phyloP scores from a whole-genome alignment of 2,113 vertebrate genomes.

The Mirounga angustirostris region DNA sequence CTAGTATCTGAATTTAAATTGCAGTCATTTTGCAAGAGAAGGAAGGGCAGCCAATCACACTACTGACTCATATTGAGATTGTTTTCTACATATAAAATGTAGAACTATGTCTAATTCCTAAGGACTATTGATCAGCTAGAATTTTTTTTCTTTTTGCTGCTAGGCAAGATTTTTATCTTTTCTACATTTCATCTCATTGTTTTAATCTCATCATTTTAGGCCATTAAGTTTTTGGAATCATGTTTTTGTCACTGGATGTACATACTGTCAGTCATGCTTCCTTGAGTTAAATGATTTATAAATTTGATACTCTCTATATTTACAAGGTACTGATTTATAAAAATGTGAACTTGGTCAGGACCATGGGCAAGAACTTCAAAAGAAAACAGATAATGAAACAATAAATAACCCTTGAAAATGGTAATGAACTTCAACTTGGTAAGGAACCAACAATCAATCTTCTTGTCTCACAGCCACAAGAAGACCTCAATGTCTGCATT shows the following conservation, averaged over 20 bases:
- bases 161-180: neutral
- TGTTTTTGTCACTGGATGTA: neutral
- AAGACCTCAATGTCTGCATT: neutral
- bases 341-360: neutral
- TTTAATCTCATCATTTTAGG: slow-evolving; percentile 39
- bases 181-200: neutral
- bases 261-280: neutral
- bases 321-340: neutral
- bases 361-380: neutral
- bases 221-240: neutral
- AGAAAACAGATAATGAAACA: neutral
- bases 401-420: neutral
- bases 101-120: neutral
- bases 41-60: neutral
- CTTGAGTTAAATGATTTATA: neutral
- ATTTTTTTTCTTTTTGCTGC: neutral
- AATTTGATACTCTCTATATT: neutral
- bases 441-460: neutral
- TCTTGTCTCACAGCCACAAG: neutral
- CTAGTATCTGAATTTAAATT: neutral
- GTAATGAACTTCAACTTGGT: neutral
- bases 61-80: neutral
- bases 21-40: neutral
- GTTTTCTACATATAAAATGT: neutral
- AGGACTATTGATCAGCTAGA: neutral